phyloP scores from a whole-genome alignment of 2,888 invertebrate species.

The Anagyrus pseudococci region DNA sequence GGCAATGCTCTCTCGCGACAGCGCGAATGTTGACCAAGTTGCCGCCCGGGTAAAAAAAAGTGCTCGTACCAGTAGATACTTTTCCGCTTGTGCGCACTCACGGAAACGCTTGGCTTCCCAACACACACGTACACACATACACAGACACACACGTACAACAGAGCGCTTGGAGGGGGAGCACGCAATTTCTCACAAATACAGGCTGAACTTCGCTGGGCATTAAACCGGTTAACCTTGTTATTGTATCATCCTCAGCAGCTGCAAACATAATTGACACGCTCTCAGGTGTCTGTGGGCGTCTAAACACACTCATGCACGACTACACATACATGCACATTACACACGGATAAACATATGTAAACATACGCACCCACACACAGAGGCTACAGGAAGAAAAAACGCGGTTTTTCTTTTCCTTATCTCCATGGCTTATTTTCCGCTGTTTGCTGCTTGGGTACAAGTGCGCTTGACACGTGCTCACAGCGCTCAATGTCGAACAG shows the following conservation, averaged over 20 bases:
- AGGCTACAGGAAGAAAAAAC: slow-evolving; percentile 16
- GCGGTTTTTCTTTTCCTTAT: slow-evolving; percentile 4
- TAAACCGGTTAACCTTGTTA: slow-evolving; percentile 59
- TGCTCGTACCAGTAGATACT: too few relatives aligned
- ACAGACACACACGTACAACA: slow-evolving; percentile 1
- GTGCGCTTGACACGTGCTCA: slow-evolving; percentile 1
- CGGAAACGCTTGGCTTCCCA: too few relatives aligned
- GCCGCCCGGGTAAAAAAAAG: too few relatives aligned
- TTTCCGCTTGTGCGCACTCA: not conserved
- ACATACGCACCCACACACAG: slow-evolving; percentile 1
- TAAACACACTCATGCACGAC: too few relatives aligned
- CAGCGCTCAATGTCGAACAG: slow-evolving; percentile 16
- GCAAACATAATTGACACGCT: slow-evolving; percentile 36
- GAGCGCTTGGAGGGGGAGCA: slow-evolving; percentile 8
- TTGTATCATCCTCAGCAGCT: slow-evolving; percentile 48
- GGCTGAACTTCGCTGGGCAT: slow-evolving; percentile 62
- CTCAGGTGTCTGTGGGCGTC: slow-evolving; percentile 34
- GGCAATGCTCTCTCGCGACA: too few relatives aligned
- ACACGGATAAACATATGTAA: slow-evolving; percentile 27
- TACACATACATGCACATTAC: slow-evolving; percentile 31
- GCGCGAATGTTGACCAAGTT: too few relatives aligned
- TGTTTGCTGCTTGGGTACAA: not conserved
- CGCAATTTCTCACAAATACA: slow-evolving; percentile 42
- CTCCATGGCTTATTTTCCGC: slow-evolving; percentile 4
- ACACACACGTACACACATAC: not conserved